A percentile compares a stretch with the other conserved stretches of the same genome.
phyloP scores from a whole-genome alignment of 2,888 invertebrate species.

The Sinelater perroti region DNA sequence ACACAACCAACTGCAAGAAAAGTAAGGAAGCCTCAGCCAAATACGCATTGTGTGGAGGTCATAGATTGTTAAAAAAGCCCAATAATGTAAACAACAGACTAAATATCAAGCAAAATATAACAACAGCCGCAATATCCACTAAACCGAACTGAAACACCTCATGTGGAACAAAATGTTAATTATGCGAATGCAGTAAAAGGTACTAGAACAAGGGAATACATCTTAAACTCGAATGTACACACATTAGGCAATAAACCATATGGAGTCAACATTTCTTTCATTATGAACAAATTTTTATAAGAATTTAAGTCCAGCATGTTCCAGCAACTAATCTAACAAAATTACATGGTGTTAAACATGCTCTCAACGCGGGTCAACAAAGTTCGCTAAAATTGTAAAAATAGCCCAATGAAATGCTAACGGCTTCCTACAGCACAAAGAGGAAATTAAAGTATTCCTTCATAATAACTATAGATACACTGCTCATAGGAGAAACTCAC shows the following conservation, averaged over 20 bases:
- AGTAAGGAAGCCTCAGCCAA: slow-evolving; percentile 17
- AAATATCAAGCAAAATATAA: slow-evolving; percentile 6
- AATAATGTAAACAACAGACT: slow-evolving; percentile 9
- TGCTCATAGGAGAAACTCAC: too few species aligned
- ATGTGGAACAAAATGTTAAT: slow-evolving; percentile 8
- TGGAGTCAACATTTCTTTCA: neutral
- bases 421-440: too few species aligned
- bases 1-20: slow-evolving; percentile 27
- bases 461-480: too few species aligned
- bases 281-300: neutral
- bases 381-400: neutral
- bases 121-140: neutral
- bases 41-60: slow-evolving; percentile 30
- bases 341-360: slow-evolving; percentile 1
- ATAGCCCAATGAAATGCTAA: too few species aligned
- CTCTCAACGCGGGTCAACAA: neutral
- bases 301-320: neutral
- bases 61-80: slow-evolving; percentile 7
- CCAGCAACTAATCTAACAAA: too few species aligned
- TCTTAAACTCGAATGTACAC: neutral
- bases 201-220: slow-evolving; percentile 1
- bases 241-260: neutral
- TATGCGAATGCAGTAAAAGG: slow-evolving; percentile 9
- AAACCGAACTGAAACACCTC: neutral
- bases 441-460: too few species aligned